phyloP scores from a whole-genome alignment of 2,113 vertebrate genomes.

The Thermophis baileyi region DNA sequence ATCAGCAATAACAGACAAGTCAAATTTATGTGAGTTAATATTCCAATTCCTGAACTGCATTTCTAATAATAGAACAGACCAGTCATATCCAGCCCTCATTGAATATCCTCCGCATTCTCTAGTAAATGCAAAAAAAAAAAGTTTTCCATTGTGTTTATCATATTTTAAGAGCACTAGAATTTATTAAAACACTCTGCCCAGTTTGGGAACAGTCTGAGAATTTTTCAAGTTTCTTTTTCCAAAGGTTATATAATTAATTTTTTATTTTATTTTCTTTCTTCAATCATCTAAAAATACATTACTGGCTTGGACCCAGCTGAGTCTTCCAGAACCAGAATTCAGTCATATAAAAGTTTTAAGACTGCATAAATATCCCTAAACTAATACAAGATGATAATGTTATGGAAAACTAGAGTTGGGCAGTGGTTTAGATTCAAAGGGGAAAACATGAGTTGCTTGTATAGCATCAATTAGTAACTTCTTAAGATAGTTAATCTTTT shows the following conservation, averaged over 20 bases:
- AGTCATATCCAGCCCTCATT: background rate
- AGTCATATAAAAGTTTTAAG: background rate
- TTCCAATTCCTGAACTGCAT: background rate
- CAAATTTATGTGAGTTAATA: background rate
- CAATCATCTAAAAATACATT: background rate
- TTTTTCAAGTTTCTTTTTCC: background rate
- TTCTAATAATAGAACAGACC: background rate
- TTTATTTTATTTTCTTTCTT: background rate
- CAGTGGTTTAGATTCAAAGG: background rate
- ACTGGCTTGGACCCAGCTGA: background rate
- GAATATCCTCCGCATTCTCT: background rate
- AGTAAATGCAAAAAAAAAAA: background rate
- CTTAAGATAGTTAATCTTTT: background rate
- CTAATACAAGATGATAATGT: background rate
- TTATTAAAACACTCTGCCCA: background rate
- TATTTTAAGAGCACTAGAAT: background rate
- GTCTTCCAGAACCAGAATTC: background rate
- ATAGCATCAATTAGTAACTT: background rate
- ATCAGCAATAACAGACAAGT: background rate
- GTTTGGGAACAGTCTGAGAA: background rate
- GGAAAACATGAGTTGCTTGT: background rate
- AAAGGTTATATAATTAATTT: background rate
- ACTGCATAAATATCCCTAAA: background rate
- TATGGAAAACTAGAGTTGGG: background rate
- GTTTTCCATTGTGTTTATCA: background rate